Base-by-base conservation (phyloP, 92 coral and sea anemone genomes). In the Desmophyllum pertusum region DNA sequence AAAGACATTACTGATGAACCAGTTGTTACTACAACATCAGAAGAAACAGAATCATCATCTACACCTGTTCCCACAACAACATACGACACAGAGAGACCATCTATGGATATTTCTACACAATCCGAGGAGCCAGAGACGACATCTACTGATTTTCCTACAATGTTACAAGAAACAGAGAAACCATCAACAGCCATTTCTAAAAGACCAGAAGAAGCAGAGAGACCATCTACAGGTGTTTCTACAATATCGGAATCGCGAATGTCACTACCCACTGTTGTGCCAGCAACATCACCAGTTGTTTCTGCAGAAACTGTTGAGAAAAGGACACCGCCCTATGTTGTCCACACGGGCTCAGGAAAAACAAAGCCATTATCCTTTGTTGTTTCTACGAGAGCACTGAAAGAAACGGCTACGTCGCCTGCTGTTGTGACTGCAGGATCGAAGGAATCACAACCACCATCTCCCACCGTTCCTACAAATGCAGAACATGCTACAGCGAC, bases 11-110 rank as follows among this genome's bases (percentile, higher is more conserved):
- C 67, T 53, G 15, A 19, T 19, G 59, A 38, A 27, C 10, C 35
- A 27, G 80, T 14, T 51, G 66, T 77, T 43, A 61, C 75, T n/a
- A 51, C 79, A 41, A 52, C 81, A 41, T 40, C 76, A 39, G 14
- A 19, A 73, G 65, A 25, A 57, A 43, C 53, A 8, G 62, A 75
- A 17, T 17, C 42, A 67, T 13, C 46, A 36, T 6, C 73, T 14
- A 62, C 48, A 25, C 19, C 40, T 59, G 40, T 70, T 42, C 3
- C 71, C 18, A 19, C 6, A 14, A 39, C 15, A 0, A 33, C 75
- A 25, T 35, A 23, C 66, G 67, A 57, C 59, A 39, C 63, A 25
- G 62, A 42, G 41, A 50, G 6, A 0, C 37, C 63, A 38, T 9
- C 84, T 23, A 80, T 39, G 19, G 53, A 75, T 17, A 71, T 65